Conservation (phyloP, 2,797 vertebrate genomes). For the Rhinichthys osculus region DNA sequence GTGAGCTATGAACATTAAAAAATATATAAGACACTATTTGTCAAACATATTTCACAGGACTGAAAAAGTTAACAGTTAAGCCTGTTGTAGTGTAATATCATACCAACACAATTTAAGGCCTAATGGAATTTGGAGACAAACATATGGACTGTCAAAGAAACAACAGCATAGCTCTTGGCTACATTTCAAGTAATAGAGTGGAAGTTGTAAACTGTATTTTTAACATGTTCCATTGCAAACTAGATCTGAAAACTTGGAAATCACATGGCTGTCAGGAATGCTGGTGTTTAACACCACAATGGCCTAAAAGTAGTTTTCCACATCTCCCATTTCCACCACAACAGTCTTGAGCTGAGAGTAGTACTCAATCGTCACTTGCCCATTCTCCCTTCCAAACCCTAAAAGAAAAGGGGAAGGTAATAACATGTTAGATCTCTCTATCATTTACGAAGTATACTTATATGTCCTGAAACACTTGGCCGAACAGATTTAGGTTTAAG, state of each 20-base stretch:
- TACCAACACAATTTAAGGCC: background rate
- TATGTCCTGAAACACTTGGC: background rate
- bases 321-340: constrained; percentile 93
- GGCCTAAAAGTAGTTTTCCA: constrained; percentile 84
- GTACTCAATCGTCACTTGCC: constrained; percentile 89
- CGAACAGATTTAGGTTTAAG: background rate
- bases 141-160: background rate
- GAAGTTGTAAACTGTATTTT: background rate
- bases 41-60: background rate
- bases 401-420: constrained; percentile 3
- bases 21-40: too few relatives aligned
- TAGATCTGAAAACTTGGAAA: constrained; percentile 1
- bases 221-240: background rate
- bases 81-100: background rate
- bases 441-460: background rate
- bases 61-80: background rate
- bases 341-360: constrained; percentile 97
- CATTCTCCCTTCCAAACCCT: constrained; percentile 97
- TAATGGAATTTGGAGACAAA: background rate
- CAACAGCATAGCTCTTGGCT: background rate
- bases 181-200: background rate
- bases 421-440: background rate
- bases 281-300: background rate
- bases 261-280: background rate
- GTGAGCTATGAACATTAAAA: background rate